phyloP scores from a whole-genome alignment of 2,113 vertebrate species.

The Probosciger aterrimus region DNA sequence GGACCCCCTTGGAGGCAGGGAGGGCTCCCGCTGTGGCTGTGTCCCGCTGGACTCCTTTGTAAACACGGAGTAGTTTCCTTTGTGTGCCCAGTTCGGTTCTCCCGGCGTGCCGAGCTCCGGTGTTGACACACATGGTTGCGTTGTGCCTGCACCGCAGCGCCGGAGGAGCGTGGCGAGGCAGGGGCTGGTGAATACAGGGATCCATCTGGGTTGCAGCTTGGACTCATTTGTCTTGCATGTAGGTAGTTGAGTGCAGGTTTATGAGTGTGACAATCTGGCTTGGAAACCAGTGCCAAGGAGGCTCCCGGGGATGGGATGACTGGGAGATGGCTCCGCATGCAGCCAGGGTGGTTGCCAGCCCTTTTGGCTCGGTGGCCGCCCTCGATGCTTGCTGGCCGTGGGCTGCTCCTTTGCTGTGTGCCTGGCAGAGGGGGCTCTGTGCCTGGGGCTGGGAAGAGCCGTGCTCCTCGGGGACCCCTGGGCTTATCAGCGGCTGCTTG shows the following conservation, averaged over 20 bases:
- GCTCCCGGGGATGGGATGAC: not conserved
- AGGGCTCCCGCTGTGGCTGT: not conserved
- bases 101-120: not conserved
- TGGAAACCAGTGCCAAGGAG: slow-evolving; percentile 9
- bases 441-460: not conserved
- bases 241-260: slow-evolving; percentile 32
- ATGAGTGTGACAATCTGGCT: not conserved
- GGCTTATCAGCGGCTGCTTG: not conserved
- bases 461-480: not conserved
- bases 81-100: not conserved
- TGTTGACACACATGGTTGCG: fast-evolving
- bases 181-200: not conserved
- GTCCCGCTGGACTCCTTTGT: not conserved
- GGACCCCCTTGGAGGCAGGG: fast-evolving
- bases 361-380: not conserved
- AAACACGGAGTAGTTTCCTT: not conserved
- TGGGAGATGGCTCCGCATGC: fast-evolving
- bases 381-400: not conserved
- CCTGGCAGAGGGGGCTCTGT: not conserved
- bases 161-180: not conserved
- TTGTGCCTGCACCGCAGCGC: not conserved
- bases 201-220: slow-evolving; percentile 43
- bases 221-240: slow-evolving; percentile 40
- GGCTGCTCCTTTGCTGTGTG: not conserved
- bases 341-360: not conserved